These are phyloP conservation scores for Platycnemis pennipes DNA, from an alignment of 2,888 invertebrate species.

Conservation along the genomic window DNA sequence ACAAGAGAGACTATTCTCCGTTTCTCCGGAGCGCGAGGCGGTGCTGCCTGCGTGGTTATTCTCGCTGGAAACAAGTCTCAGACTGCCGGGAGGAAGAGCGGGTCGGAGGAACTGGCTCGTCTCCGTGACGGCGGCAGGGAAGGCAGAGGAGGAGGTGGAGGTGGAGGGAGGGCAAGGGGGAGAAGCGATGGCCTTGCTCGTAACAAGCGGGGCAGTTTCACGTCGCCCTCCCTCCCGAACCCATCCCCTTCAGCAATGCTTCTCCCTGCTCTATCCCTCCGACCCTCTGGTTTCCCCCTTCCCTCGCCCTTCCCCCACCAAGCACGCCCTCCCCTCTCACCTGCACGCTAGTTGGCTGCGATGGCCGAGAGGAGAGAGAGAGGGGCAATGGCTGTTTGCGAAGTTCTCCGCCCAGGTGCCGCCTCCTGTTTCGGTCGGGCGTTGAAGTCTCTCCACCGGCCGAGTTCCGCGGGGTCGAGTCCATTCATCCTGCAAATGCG, in stretches of 20 bases:
- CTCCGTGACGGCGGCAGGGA: conserved; percentile 56
- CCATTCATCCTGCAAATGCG: conserved; percentile 64
- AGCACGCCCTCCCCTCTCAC: conserved; percentile 48
- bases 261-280: conserved; percentile 11
- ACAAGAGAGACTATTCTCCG: background rate
- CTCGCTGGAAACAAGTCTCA: conserved; percentile 65
- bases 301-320: background rate
- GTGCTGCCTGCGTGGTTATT: conserved; percentile 55
- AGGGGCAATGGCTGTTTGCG: conserved; percentile 54
- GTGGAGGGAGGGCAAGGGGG: background rate
- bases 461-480: background rate
- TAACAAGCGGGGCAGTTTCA: conserved; percentile 62
- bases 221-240: background rate
- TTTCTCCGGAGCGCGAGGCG: background rate
- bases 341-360: conserved; percentile 57
- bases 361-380: conserved; percentile 21
- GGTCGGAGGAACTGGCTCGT: conserved; percentile 63
- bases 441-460: conserved; percentile 49
- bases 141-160: background rate
- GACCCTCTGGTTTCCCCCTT: background rate
- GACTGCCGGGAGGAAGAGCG: conserved; percentile 54
- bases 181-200: conserved; percentile 51
- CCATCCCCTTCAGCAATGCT: conserved; percentile 1
- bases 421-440: conserved; percentile 66
- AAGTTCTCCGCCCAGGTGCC: conserved; percentile 63